Evolutionary conservation across 1,140 invertebrate species (phyloP).

Genomic region (Aphelinus certus): DNA sequence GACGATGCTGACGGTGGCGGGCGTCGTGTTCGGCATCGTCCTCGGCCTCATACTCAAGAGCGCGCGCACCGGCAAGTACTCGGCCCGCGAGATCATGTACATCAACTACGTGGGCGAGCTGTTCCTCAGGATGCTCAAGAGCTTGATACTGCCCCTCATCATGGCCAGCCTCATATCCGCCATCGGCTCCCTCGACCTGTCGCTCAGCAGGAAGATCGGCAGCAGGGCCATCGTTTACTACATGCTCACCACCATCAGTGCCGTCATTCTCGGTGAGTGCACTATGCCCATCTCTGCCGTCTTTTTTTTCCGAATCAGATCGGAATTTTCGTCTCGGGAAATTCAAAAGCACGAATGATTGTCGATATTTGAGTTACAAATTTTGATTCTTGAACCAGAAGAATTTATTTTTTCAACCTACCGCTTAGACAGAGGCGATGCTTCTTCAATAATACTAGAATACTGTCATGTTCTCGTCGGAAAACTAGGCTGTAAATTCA

Average conservation of each 20-base stretch:
- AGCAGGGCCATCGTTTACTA: slow-evolving; percentile 79
- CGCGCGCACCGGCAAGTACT: slow-evolving; percentile 70
- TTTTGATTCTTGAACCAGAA: too few species aligned
- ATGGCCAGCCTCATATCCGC: slow-evolving; percentile 79
- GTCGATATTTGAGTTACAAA: too few species aligned
- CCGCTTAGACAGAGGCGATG: too few species aligned
- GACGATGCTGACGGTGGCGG: slow-evolving; percentile 85
- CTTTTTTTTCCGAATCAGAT: too few species aligned
- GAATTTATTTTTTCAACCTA: too few species aligned
- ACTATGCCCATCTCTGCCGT: too few species aligned
- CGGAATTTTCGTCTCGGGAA: too few species aligned
- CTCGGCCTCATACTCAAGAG: slow-evolving; percentile 79
- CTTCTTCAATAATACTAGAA: too few species aligned
- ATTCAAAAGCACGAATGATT: too few species aligned
- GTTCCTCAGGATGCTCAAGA: slow-evolving; percentile 82
- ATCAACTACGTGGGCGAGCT: slow-evolving; percentile 85
- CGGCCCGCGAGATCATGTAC: slow-evolving; percentile 84
- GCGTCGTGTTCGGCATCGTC: slow-evolving; percentile 82
- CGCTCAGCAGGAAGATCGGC: slow-evolving; percentile 74
- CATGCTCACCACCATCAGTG: slow-evolving; percentile 78
- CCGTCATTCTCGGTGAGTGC: slow-evolving; percentile 72
- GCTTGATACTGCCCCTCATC: slow-evolving; percentile 79
- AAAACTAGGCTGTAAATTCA: too few species aligned
- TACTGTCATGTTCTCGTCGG: too few species aligned
- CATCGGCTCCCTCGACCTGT: slow-evolving; percentile 75